Conservation (phyloP, 2,888 invertebrate species). For the Drosophila mimica region DNA sequence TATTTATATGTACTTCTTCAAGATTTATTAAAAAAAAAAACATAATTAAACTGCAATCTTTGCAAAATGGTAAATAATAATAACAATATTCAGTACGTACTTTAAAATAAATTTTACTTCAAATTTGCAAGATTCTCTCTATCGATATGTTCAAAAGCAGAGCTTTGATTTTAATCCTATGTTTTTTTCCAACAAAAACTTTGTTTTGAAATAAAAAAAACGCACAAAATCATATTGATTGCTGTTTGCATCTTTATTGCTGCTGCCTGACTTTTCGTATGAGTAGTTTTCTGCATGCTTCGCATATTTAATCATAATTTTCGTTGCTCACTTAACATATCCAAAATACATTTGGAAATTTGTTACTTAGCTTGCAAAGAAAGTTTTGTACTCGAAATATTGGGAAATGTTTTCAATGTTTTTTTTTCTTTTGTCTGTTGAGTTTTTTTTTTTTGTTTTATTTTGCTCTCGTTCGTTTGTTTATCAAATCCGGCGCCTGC, state of each 20-base stretch:
- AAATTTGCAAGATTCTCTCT: not conserved
- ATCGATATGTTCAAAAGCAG: not conserved
- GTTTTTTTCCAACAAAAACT: not conserved
- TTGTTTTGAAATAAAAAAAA: not conserved
- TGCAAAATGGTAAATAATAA: not conserved
- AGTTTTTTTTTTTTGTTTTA: not conserved
- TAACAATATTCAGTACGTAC: not conserved
- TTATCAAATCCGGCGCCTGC: conserved; percentile 52
- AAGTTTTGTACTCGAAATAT: conserved; percentile 60
- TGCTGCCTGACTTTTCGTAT: conserved; percentile 22
- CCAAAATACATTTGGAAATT: conserved; percentile 60
- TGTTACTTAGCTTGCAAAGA: conserved; percentile 53
- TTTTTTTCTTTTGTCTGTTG: not conserved
- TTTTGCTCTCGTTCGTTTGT: conserved; percentile 15
- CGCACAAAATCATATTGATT: conserved; percentile 11
- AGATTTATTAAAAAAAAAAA: not conserved
- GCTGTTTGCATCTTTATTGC: conserved; percentile 12
- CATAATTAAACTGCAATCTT: not conserved
- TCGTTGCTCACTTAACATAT: conserved; percentile 51
- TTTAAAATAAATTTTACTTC: not conserved
- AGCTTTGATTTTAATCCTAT: not conserved
- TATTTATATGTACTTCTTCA: not conserved
- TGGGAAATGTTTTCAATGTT: conserved; percentile 36
- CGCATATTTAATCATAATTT: conserved; percentile 57
- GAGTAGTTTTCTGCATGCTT: conserved; percentile 49